Percentiles rank a stretch among this genome's conserved stretches.
Evolutionary conservation across 2,888 invertebrate species (phyloP).

Genomic region (Leptopterna dolabrata): DNA sequence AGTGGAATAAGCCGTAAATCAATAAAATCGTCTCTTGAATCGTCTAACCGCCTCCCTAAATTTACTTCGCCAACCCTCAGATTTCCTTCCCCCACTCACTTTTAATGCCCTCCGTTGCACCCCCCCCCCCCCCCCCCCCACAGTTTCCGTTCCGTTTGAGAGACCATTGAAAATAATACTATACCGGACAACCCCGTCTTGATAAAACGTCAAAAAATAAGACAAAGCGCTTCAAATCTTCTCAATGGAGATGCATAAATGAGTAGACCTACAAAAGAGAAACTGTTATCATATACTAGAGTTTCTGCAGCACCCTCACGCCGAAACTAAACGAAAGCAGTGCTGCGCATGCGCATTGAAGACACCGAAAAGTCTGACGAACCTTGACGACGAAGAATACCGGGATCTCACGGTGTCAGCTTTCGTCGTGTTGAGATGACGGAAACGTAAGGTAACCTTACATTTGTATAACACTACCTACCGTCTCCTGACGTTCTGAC

Average conservation of each 20-base stretch:
- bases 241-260: background rate
- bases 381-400: too few species aligned
- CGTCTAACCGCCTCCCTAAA: conserved; percentile 23
- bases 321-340: too few species aligned
- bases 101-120: background rate
- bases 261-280: background rate
- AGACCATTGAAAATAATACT: background rate
- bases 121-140: background rate
- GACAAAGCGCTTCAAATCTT: background rate
- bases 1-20: background rate
- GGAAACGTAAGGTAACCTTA: too few species aligned
- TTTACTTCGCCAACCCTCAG: conserved; percentile 2
- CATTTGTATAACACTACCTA: too few species aligned
- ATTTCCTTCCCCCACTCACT: background rate
- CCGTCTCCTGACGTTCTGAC: too few species aligned
- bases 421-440: too few species aligned
- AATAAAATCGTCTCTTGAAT: conserved; percentile 31
- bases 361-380: too few species aligned
- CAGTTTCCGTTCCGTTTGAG: background rate
- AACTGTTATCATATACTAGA: too few species aligned
- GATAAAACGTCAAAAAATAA: background rate
- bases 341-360: too few species aligned
- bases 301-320: too few species aligned
- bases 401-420: too few species aligned
- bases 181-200: background rate